Evolutionary conservation across 2,888 invertebrate genomes (phyloP).

Genomic region (Sphecodes monilicornis): DNA sequence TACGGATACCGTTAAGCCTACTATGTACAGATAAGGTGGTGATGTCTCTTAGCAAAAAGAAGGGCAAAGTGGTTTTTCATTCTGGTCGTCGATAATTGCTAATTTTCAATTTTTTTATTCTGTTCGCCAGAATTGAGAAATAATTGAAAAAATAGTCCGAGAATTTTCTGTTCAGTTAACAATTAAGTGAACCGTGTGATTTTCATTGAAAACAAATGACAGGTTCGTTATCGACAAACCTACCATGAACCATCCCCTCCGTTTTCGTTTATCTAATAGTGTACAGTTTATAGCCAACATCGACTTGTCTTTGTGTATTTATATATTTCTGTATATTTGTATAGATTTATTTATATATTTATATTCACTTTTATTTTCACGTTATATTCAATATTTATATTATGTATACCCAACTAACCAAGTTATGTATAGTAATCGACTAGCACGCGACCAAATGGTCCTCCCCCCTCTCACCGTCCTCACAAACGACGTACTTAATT

Average conservation of each 20-base stretch:
- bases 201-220: background rate
- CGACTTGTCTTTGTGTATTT: constrained; percentile 70
- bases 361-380: constrained; percentile 55
- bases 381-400: constrained; percentile 61
- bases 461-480: constrained; percentile 30
- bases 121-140: background rate
- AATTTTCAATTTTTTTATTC: background rate
- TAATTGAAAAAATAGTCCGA: background rate
- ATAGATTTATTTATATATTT: constrained; percentile 55
- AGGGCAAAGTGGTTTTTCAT: background rate
- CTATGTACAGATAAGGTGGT: constrained; percentile 66
- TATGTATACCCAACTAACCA: constrained; percentile 60
- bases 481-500: constrained; percentile 62
- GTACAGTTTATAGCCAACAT: constrained; percentile 78
- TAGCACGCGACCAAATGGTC: constrained; percentile 41
- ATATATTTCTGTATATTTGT: constrained; percentile 59
- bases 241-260: constrained; percentile 23
- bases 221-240: constrained; percentile 19
- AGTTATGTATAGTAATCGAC: constrained; percentile 61
- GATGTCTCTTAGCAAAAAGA: background rate
- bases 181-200: background rate
- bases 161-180: background rate
- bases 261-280: constrained; percentile 72
- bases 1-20: constrained; percentile 57
- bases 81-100: background rate